Evolutionary conservation across 2,113 vertebrate genomes (phyloP), one percentile per base, ranked within the genome.

Genomic region (Spermophilus dauricus): DNA sequence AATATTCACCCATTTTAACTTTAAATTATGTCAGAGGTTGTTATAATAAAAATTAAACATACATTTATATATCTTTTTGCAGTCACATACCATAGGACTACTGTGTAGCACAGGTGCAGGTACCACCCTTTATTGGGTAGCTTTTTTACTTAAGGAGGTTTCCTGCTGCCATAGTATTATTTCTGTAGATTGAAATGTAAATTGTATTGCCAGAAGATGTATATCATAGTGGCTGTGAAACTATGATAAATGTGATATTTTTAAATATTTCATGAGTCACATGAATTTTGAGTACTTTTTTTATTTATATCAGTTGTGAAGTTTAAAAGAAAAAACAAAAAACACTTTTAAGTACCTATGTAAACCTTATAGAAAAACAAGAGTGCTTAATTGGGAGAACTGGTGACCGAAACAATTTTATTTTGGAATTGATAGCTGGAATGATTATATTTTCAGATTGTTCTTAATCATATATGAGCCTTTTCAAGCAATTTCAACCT

Each of bases 1-100:
- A 83, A 92, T 34, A 37, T 95, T 73, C 65, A 26, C 26, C 48
- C 82, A 65, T 85, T 85, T 81, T 56, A 96, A 86, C 42, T 93
- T 78, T 63, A 85, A 75, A 58, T 78, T 87, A 51, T 45, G 24
- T 84, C 61, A 92, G 42, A 56, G 20, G 22, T 92, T 73, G 14
- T 58, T 83, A 39, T 82, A 91, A 13, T 94, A 61, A 90, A 67
- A 90, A 48, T 61, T 28, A 77, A 77, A 70, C 34, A 84, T 39
- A 8, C 0, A 42, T 86, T 12, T 8, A 42, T 37, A 3, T 0
- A 51, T 86, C 16, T 76, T 48, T 63, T 86, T 90, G 26, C 42
- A 22, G 73, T 58, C 72, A 53, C 89, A 56, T 92, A 18, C 58
- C 22, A 9, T 53, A 53, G 72, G 65, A 18, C 2, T 75, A 9